Conservation (phyloP, 2,888 invertebrate species). For the Linnaemya tessellans region DNA sequence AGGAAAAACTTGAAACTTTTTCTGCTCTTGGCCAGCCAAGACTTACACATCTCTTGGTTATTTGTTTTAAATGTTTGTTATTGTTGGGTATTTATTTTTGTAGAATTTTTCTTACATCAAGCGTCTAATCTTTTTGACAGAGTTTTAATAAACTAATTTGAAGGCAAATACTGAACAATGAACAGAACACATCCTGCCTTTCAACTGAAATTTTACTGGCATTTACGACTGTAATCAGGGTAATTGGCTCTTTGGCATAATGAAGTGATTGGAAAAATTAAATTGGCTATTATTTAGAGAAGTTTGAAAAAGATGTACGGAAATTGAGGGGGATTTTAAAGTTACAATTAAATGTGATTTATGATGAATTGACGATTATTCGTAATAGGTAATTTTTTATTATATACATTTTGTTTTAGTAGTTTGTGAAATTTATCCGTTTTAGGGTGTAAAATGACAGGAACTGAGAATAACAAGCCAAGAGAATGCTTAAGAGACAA, state of each 20-base stretch:
- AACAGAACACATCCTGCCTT: neutral
- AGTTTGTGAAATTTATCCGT: neutral
- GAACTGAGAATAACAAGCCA: too few species aligned
- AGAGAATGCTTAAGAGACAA: too few species aligned
- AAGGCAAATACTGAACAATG: constrained; percentile 1
- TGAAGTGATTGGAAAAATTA: constrained; percentile 24
- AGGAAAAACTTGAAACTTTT: constrained; percentile 6
- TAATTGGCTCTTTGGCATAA: neutral
- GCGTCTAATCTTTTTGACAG: constrained; percentile 8
- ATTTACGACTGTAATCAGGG: neutral
- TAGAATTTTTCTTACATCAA: neutral
- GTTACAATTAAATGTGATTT: too few species aligned
- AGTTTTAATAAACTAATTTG: constrained; percentile 28
- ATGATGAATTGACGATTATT: too few species aligned
- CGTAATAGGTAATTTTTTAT: neutral
- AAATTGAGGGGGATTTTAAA: too few species aligned
- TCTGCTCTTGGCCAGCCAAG: constrained; percentile 29
- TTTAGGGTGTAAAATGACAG: too few species aligned
- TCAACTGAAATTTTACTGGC: neutral
- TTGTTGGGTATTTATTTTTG: neutral
- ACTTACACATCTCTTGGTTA: constrained; percentile 37
- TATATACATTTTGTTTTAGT: neutral
- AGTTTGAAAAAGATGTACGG: neutral
- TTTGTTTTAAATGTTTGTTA: constrained; percentile 9
- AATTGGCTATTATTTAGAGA: neutral